These are phyloP conservation scores for Holotrichia oblita DNA, from an alignment of 1,140 invertebrate genomes.

Conservation along the genomic window DNA sequence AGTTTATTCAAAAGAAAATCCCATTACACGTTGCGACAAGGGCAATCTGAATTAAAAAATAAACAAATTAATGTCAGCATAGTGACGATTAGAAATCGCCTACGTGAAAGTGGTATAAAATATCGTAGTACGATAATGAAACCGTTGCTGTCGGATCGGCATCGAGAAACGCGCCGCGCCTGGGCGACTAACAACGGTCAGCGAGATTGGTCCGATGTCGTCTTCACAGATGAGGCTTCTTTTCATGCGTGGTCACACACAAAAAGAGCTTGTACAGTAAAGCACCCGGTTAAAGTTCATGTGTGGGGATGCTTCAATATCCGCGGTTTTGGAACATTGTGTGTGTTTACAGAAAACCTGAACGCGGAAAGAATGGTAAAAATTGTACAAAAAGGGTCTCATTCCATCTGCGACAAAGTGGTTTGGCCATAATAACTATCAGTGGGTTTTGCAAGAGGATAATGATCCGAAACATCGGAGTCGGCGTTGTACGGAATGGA, in stretches of 20 bases:
- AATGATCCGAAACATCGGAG: background rate
- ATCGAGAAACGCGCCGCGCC: conserved; percentile 1
- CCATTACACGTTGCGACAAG: background rate
- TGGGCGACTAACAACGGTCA: background rate
- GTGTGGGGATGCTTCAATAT: background rate
- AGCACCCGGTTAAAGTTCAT: conserved; percentile 1
- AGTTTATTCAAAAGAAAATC: background rate
- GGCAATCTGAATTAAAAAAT: background rate
- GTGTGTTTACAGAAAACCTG: background rate
- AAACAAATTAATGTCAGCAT: background rate
- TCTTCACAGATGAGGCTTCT: background rate
- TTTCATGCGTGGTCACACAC: background rate
- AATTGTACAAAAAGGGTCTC: background rate
- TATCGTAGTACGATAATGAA: background rate
- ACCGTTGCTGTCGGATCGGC: background rate
- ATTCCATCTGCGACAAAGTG: background rate
- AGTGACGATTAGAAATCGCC: background rate
- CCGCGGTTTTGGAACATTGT: background rate
- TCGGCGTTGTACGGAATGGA: background rate
- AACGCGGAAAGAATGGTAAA: background rate
- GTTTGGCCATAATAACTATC: background rate
- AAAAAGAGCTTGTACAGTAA: background rate
- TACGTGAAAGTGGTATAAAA: background rate
- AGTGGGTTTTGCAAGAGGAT: background rate
- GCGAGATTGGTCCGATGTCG: background rate